Evolutionary conservation across 2,797 vertebrate genomes (phyloP).

Genomic region (Masticophis lateralis): DNA sequence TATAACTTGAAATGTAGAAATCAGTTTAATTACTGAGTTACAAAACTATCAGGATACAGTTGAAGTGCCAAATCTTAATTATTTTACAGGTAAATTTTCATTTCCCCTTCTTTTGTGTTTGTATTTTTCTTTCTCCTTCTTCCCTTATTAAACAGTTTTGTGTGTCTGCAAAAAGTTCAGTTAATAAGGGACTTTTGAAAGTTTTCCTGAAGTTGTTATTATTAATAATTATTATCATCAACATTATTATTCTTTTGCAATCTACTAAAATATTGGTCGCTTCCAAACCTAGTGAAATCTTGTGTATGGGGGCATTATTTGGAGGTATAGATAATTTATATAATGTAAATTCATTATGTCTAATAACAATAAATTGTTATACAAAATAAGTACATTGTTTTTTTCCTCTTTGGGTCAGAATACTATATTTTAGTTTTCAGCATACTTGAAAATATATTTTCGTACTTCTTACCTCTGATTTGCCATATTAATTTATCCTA

Average conservation of each 20-base stretch:
- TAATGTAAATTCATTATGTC: neutral
- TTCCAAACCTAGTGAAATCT: neutral
- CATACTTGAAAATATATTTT: neutral
- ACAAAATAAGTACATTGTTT: neutral
- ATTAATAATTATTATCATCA: neutral
- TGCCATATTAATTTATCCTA: neutral
- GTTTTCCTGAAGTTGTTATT: neutral
- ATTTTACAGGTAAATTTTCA: neutral
- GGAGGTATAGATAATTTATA: neutral
- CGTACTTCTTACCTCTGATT: neutral
- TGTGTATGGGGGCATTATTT: neutral
- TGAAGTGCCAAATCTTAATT: neutral
- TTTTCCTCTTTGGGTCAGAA: neutral
- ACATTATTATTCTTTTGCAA: neutral
- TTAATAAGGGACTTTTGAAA: neutral
- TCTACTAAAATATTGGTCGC: neutral
- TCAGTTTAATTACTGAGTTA: neutral
- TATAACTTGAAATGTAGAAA: neutral
- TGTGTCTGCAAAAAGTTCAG: neutral
- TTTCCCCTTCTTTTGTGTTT: neutral
- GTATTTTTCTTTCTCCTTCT: neutral
- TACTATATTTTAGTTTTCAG: neutral
- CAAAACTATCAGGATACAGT: neutral
- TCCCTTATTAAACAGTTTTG: neutral
- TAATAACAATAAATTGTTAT: neutral